These are phyloP conservation scores for Chaetodon auriga DNA, from an alignment of 2,113 vertebrate species.

Conservation along the genomic window DNA sequence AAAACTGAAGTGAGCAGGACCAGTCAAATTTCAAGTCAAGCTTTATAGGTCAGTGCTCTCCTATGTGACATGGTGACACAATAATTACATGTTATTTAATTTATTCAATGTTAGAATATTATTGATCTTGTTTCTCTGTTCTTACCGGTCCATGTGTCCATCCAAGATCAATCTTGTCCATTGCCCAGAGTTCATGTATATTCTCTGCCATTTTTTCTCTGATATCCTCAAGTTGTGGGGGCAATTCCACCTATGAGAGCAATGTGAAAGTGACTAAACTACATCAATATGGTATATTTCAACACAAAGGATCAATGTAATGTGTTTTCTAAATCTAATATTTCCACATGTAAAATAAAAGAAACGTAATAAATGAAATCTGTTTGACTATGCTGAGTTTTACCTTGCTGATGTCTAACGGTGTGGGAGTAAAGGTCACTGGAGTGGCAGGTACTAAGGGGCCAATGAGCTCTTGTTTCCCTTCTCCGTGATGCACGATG, in stretches of 20 bases:
- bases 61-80: background rate
- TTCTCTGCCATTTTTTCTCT: conserved; percentile 94
- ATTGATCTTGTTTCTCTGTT: conserved; percentile 4
- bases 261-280: background rate
- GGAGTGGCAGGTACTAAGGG: conserved; percentile 87
- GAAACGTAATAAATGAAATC: background rate
- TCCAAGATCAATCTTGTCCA: conserved; percentile 94
- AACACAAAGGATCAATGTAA: background rate
- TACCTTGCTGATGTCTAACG: conserved; percentile 94
- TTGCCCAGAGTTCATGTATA: conserved; percentile 95
- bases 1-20: background rate
- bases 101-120: background rate
- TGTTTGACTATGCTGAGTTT: background rate
- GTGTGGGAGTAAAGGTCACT: conserved; percentile 90
- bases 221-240: conserved; percentile 92
- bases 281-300: background rate
- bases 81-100: background rate
- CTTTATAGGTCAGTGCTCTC: background rate
- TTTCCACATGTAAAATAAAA: background rate
- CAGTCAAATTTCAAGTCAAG: background rate
- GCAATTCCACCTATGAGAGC: conserved; percentile 86
- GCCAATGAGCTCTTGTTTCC: conserved; percentile 88
- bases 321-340: background rate
- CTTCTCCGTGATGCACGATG: conserved; percentile 83
- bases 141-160: conserved; percentile 93